Evolutionary conservation across 2,113 vertebrate species (phyloP).

Genomic region (Passer montanus): DNA sequence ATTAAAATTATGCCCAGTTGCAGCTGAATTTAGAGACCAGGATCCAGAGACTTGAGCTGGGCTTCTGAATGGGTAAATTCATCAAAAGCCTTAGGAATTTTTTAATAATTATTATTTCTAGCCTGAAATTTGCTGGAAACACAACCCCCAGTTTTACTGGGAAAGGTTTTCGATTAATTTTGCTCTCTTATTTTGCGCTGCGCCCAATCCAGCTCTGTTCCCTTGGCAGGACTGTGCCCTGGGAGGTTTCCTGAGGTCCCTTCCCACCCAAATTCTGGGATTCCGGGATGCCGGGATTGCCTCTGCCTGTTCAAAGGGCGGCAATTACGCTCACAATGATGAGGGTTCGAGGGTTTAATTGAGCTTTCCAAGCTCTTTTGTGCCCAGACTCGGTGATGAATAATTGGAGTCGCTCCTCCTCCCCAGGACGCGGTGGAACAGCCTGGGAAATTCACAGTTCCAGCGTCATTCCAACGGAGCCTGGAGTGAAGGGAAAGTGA

Average conservation of each 20-base stretch:
- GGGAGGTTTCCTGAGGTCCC: not conserved
- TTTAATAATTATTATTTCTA: not conserved
- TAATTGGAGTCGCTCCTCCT: not conserved
- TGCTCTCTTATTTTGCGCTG: rapidly evolving
- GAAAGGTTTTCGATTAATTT: not conserved
- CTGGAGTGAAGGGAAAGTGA: not conserved
- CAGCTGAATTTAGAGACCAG: not conserved
- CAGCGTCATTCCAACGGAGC: not conserved
- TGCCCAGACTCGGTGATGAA: not conserved
- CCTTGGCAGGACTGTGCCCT: not conserved
- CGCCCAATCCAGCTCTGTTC: not conserved
- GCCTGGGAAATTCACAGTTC: not conserved
- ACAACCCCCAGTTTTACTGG: not conserved
- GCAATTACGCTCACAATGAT: not conserved
- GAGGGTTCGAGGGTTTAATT: not conserved
- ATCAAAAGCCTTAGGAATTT: not conserved
- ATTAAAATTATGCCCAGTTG: not conserved
- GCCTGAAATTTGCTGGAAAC: not conserved
- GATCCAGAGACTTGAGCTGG: not conserved
- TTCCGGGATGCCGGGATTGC: not conserved
- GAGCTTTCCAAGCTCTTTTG: not conserved
- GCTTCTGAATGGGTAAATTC: not conserved
- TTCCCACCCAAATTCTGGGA: not conserved
- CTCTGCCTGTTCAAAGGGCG: not conserved
- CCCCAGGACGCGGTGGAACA: too few species aligned